Base-by-base conservation (phyloP, 2,888 invertebrate genomes). In the Drosophila formosana region DNA sequence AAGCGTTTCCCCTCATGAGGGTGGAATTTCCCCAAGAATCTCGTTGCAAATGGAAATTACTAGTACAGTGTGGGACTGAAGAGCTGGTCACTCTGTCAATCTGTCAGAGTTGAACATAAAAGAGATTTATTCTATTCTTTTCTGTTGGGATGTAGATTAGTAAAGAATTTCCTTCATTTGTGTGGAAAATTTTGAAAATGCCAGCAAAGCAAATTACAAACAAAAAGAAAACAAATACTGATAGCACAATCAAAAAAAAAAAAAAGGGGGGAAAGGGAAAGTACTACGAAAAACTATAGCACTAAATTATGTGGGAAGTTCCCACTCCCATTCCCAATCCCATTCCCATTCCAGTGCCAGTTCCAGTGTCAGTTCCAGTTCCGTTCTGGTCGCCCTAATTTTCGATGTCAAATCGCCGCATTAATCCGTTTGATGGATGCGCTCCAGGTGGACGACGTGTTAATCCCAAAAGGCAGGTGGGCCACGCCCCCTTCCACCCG, bases 381-480 rank as follows among this genome's bases (percentile, higher is more conserved):
- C 56, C 46, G 28, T 23, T 39, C 9, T 25, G 45, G 25, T 30
- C 46, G 34, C 60, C 66, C 39, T 46, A 47, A 66, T 1, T 70
- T 52, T 45, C 23, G 25, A 52, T 55, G 46, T 50, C 53, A 75
- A 71, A 73, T 69, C 66, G 32, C 45, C 26, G 52, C 63, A 61
- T 53, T 79, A 85, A 79, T 72, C 78, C 80, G 41, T 32, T 46
- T 82, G 85, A 84, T 84, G 72, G 82, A 82, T 82, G 73, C 65
- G 77, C 75, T 55, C 72, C 74, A 74, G 80, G 64, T 82, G 80
- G 53, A 63, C 9, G 61, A 63, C 9, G 56, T 51, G 75, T 43
- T 78, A 72, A 70, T 75, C 72, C 66, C 67, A 25, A 34, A 5
- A 8, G 58, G 75, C 75, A 70, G 75, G 74, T 70, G 58, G 11